Evolutionary conservation across 2,113 vertebrate genomes (phyloP), one percentile per base, ranked within the genome.

Genomic region (Colossoma macropomum): DNA sequence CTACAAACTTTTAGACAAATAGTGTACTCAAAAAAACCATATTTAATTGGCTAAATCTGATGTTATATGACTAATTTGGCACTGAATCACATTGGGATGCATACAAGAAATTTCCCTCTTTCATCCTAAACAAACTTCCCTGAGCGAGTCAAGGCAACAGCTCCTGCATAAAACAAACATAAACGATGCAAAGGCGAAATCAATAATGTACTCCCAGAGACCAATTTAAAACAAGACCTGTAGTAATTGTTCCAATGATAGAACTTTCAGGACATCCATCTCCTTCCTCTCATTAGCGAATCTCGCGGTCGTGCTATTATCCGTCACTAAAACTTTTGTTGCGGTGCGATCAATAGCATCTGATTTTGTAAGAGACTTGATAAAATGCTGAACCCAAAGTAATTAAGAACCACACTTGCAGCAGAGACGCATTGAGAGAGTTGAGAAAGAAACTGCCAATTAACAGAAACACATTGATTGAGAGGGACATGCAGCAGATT

Each of bases 201-300:
- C 56, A n/a, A 81, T 59, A 59, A 69, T 32, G 28, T 16, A 9
- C 38, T 50, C 52, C 52, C 17, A 17, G 38, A 59, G 38, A 54
- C 65, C 41, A 75, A 75, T 82, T 79, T 59, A 63, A 52, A 74
- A 79, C 54, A 66, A 66, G 69, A 62, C 28, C 5, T 34, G 38
- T 50, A 45, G 70, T 75, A 79, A 85, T 75, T 82, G 62, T 77
- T 75, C 52, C 28, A 45, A 25, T 60, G 50, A 75, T 74, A n/a
- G 27, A 75, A 59, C 45, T 70, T 34, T 74, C 13, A 6, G 63
- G 34, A 63, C 68, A 75, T 75, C 34, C 74, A 38, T 62, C 63
- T 75, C 48, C 45, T 32, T 25, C 27, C 41, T 28, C 34, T 59
- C 60, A 23, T 69, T 75, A 45, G 32, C 8, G 15, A 27, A 54